Base-by-base conservation (phyloP, 2,888 invertebrate genomes). In the Drosophila sordidula region DNA sequence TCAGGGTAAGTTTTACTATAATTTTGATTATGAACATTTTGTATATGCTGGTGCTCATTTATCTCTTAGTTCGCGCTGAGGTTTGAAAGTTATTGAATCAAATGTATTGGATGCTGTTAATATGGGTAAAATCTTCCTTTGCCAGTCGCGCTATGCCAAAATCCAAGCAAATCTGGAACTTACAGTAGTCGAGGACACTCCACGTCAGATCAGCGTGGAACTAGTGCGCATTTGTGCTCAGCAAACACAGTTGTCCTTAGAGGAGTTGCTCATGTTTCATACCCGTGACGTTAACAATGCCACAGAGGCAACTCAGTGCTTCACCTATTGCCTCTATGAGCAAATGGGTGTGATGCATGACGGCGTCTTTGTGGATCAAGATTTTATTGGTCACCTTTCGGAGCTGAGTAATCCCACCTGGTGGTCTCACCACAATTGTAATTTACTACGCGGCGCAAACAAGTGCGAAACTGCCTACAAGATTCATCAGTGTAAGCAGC, bases 311-410 rank as follows among this genome's bases (percentile, higher is more conserved):
- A 72, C 75, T 6, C 79, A 85, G 45, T 87, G 87, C 59, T 85
- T 87, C 32, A 78, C 79, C 5, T 83, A 89, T 25, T 89, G 85
- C 14, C 72, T 87, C 26, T 89, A 83, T 34, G 82, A 89, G 61
- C 80, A 87, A 14, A 65, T 87, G 85, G 87, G 85, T 6, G 57
- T 78, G 22, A 62, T 82, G 69, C 77, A 75, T 14, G 78, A 85
- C 22, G 89, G 86, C 0, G 73, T 87, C 12, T 89, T 87, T 44
- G 79, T 85, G 41, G 73, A 87, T 5, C 71, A 70, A n/a, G 88
- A 89, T 32, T 26, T 81, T 5, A 56, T 85, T 4, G 58, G 73
- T 3, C 51, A 58, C 0, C 42, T 81, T n/a, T 72, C 75, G 11
- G 67, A 70, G 44, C 52, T 51, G 16, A 64, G 58, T n/a, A 75